Evolutionary conservation across 1,140 invertebrate species (phyloP), one percentile per base, ranked within the genome.

Genomic region (Neoseiulus cucumeris): DNA sequence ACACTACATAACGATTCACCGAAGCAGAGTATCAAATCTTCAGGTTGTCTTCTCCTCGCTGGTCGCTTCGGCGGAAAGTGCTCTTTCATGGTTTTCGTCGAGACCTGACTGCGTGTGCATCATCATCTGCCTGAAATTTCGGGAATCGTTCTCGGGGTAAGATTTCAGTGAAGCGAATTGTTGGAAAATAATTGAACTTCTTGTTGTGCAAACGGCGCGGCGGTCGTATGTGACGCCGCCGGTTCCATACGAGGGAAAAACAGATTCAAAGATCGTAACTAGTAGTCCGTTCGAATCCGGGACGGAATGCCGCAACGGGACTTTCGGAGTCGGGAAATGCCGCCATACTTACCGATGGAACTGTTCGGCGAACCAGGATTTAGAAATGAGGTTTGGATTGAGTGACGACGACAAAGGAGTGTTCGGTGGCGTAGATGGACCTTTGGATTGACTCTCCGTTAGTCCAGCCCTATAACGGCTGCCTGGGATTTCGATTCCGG

Each of bases 111-210:
- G 4, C 33, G 33, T 17, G 33, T 59, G 51, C 17, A 25, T 59
- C 51, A 59, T 59, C 51, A 59, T 59, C 33, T 59, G 51, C 22
- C 51, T 59, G 51, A 25, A 59, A 59, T 59, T 59, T 17, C 12
- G 14, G 4, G 28, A 47, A 4, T 47, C 20, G 28, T 20, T 14
- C 14, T 20, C 28, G 20, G 18, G 12, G 45, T 6, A 6, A 20
- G 18, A 47, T 14, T 20, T 14, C 12, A 44, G 42, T 14, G n/a
- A 44, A n/a, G 12, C 42, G 42, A 44, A n/a, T 14, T 7, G 14
- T 20, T 47, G 20, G 20, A 25, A 47, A 47, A 7, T 47, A 7
- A 20, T 4, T 20, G 20, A 4, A 7, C 7, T 14, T 14, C 28
- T 4, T 47, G 45, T 47, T 47, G 20, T 18, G 20, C n/a, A 44